phyloP scores from a whole-genome alignment of 2,888 invertebrate species.

The Drosophila fulvimacula region DNA sequence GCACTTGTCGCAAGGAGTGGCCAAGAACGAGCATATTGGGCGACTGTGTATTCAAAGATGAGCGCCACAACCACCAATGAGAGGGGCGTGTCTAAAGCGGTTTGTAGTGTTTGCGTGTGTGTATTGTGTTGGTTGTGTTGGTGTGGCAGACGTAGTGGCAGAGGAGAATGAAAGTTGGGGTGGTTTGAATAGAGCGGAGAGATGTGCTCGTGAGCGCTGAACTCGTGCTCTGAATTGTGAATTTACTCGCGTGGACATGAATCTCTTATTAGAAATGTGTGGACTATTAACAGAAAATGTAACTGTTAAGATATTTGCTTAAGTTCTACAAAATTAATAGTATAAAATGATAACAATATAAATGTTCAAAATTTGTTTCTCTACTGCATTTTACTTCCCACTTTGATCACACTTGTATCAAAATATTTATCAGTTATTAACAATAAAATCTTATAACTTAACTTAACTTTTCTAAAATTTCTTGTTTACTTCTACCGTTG shows the following conservation, averaged over 20 bases:
- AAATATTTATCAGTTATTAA: not conserved
- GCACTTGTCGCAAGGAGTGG: constrained; percentile 80
- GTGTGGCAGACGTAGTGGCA: constrained; percentile 16
- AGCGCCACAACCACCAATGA: constrained; percentile 60
- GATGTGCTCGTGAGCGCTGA: constrained; percentile 46
- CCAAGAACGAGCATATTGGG: constrained; percentile 51
- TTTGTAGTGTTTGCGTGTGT: constrained; percentile 3
- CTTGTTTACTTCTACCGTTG: constrained; percentile 7
- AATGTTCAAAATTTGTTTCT: rapidly evolving
- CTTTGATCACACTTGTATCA: not conserved
- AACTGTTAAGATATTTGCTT: too few relatives aligned
- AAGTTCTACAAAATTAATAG: not conserved
- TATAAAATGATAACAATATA: not conserved
- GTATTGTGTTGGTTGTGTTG: constrained; percentile 7
- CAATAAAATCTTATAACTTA: not conserved
- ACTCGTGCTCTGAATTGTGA: constrained; percentile 1
- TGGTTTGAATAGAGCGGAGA: constrained; percentile 27
- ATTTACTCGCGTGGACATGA: not conserved
- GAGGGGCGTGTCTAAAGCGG: constrained; percentile 47
- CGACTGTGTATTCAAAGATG: constrained; percentile 47
- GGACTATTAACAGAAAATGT: not conserved
- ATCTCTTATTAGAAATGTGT: not conserved
- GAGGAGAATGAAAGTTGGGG: constrained; percentile 33
- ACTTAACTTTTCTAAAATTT: not conserved
- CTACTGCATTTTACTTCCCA: not conserved